Evolutionary conservation across 2,797 vertebrate genomes (phyloP).

Genomic region (Apodemus agrarius): DNA sequence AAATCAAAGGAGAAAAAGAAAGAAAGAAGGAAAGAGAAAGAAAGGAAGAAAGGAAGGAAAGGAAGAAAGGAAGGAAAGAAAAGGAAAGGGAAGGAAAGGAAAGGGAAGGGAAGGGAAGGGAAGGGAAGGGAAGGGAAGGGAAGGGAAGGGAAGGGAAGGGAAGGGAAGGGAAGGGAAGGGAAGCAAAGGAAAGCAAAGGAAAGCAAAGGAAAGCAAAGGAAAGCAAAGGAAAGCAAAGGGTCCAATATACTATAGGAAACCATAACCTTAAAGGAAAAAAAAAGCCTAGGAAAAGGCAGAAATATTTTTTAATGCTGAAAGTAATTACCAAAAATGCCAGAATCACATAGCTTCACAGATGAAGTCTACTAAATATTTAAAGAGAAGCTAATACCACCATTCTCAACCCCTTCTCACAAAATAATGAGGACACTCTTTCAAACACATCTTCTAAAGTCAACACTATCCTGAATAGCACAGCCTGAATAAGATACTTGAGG

Average conservation of each 20-base stretch:
- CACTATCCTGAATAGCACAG: neutral
- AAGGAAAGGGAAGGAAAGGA: too few relatives aligned
- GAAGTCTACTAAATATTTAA: neutral
- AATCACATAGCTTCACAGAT: neutral
- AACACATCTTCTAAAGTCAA: neutral
- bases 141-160: neutral
- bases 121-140: too few relatives aligned
- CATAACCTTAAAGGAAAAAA: neutral
- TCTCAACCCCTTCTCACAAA: neutral
- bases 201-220: too few relatives aligned
- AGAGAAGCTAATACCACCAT: neutral
- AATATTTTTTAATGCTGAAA: neutral
- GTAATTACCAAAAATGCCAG: neutral
- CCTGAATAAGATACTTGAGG: neutral
- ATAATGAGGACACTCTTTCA: neutral
- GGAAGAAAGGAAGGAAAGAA: too few relatives aligned
- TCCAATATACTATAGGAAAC: neutral
- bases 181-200: too few relatives aligned
- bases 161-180: rapidly evolving
- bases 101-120: neutral
- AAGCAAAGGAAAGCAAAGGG: too few relatives aligned
- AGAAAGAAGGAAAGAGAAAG: too few relatives aligned
- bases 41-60: too few relatives aligned
- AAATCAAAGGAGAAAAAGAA: too few relatives aligned
- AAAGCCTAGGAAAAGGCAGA: neutral